phyloP scores from a whole-genome alignment of 2,797 vertebrate genomes.

The Chelidonichthys spinosus region DNA sequence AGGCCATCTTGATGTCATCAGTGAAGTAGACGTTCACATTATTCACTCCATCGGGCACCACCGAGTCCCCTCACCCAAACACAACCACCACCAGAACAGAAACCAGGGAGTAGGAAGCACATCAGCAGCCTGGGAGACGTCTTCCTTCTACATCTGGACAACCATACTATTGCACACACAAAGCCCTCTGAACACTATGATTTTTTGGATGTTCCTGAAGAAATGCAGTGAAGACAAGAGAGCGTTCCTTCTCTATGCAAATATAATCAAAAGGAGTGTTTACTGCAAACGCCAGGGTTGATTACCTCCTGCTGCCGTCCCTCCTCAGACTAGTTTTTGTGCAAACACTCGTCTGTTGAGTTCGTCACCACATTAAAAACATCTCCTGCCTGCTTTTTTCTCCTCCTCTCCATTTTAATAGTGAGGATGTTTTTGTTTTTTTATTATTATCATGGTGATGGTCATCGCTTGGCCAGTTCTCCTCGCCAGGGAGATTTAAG shows the following conservation, averaged over 20 bases:
- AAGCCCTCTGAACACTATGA: conserved; percentile 66
- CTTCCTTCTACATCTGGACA: conserved; percentile 62
- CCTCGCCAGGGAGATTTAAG: conserved; percentile 67
- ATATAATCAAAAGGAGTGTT: conserved; percentile 47
- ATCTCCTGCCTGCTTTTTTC: not conserved
- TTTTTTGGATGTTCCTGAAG: conserved; percentile 45
- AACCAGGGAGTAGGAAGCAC: conserved; percentile 72
- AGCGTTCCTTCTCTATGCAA: conserved; percentile 50
- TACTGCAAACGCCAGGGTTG: conserved; percentile 30
- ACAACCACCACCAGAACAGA: conserved; percentile 72
- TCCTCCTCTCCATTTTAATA: conserved; percentile 18
- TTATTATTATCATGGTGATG: conserved; percentile 69
- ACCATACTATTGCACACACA: conserved; percentile 63
- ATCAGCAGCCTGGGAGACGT: conserved; percentile 61
- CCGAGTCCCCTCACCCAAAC: conserved; percentile 57
- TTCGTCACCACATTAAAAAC: conserved; percentile 12
- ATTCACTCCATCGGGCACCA: conserved; percentile 70
- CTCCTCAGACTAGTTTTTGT: conserved; percentile 17
- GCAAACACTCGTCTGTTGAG: conserved; percentile 22
- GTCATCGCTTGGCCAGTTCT: conserved; percentile 73
- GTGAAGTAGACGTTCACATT: conserved; percentile 66
- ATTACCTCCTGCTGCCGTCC: conserved; percentile 32
- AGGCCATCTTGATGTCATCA: conserved; percentile 44
- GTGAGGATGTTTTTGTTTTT: not conserved
- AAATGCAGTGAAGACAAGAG: conserved; percentile 36